These are phyloP conservation scores for Xanthorhoe designata DNA, from an alignment of 2,888 invertebrate species.

Conservation along the genomic window DNA sequence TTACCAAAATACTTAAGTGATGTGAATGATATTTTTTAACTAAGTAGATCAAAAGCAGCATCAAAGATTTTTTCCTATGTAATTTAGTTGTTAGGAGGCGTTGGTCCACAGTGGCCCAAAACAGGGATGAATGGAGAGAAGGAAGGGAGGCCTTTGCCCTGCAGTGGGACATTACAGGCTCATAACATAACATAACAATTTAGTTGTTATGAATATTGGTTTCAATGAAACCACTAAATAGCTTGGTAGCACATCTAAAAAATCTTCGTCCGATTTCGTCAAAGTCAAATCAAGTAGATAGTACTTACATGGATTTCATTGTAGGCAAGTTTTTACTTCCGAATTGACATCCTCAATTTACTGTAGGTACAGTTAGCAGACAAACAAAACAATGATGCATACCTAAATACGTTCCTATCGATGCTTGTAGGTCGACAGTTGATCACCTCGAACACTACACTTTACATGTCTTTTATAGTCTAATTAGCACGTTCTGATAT, in stretches of 20 bases:
- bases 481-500: conserved; percentile 55
- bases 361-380: conserved; percentile 26
- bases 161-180: too few species aligned
- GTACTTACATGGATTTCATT: not conserved
- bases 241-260: too few species aligned
- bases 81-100: too few species aligned
- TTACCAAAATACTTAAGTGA: not conserved
- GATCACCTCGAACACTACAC: conserved; percentile 65
- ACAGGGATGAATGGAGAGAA: too few species aligned
- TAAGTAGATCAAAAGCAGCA: too few species aligned
- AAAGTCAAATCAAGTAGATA: not conserved
- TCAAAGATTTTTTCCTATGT: too few species aligned
- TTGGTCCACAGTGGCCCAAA: too few species aligned
- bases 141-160: too few species aligned
- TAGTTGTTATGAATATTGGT: too few species aligned
- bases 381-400: conserved; percentile 42
- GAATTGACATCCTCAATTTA: conserved; percentile 25
- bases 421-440: conserved; percentile 58
- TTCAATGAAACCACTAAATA: too few species aligned
- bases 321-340: conserved; percentile 8
- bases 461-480: conserved; percentile 56
- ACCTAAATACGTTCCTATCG: conserved; percentile 42
- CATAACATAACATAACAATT: too few species aligned
- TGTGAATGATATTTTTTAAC: not conserved
- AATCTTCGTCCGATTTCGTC: not conserved